Base-by-base conservation (phyloP, 2,113 vertebrate genomes). In the Python bivittatus region DNA sequence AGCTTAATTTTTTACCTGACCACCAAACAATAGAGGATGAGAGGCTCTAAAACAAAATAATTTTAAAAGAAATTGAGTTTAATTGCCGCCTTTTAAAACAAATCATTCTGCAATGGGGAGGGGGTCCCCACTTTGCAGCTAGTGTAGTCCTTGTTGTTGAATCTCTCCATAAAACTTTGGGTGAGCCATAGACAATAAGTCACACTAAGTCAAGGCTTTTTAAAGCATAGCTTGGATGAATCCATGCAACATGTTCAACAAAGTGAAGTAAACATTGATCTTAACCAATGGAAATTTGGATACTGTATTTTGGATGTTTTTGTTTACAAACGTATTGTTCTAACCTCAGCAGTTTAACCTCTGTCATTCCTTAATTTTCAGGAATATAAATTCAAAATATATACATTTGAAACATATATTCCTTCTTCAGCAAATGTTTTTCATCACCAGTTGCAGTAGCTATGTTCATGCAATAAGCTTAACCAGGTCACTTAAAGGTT, bases 1-100 rank as follows among this genome's bases (percentile, higher is more conserved):
- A 86, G 54, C 92, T 91, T 88, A 86, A 27, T 94, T 93, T 95
- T 93, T 93, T 57, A 92, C 72, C 88, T 72, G 84, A 25, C 23
- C 57, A 17, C 13, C 0, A 86, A 94, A 90, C 92, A 92, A 0
- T 6, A 86, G 89, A 89, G 42, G 84, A 93, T 42, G 17, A 79
- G 7, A 79, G 72, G 33, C 72, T 79, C 20, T 79, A 42, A 42
- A 79, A 79, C 33, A 79, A 79, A 79, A 79, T 79, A 22, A 22
- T 79, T 79, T 79, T 42, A 42, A 17, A 79, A 79, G 33, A 79
- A 79, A 79, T 8, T 79, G 6, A 42, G 22, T 42, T 79, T 79
- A 7, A 58, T 53, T 68, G 17, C 44, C 9, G 15, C 72, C 0
- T 3, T 33, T 4, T 1, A 94, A 89, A 0, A 92, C n/a, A 13